Evolutionary conservation across 30 jellyfish, hydroid and myxozoan genomes (phyloP).

Genomic region (Mastigias papua): DNA sequence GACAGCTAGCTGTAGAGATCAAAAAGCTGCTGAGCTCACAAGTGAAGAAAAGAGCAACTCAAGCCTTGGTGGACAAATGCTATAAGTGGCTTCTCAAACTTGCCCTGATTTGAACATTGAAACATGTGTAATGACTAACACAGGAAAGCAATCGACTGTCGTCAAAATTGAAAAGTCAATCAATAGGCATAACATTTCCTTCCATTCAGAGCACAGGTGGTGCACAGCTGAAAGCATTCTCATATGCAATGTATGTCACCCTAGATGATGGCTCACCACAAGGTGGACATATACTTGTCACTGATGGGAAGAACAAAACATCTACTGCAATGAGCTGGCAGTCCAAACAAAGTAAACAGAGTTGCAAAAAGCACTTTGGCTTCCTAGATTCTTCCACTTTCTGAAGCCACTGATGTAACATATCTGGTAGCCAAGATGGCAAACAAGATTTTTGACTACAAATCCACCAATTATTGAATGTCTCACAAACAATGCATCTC

Average conservation of each 20-base stretch:
- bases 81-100: constrained; percentile 34
- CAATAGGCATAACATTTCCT: not conserved
- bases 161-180: not conserved
- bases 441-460: too few relatives aligned
- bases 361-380: constrained; percentile 33
- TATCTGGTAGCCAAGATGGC: not conserved
- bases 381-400: constrained; percentile 59
- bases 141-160: constrained; percentile 26
- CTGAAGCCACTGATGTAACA: constrained; percentile 49
- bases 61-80: constrained; percentile 29
- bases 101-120: constrained; percentile 51
- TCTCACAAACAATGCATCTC: not conserved
- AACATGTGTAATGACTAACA: constrained; percentile 7
- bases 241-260: constrained; percentile 27
- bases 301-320: constrained; percentile 19
- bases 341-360: constrained; percentile 24
- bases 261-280: constrained; percentile 35
- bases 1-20: not conserved
- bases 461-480: not conserved
- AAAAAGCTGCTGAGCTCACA: not conserved
- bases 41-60: not conserved
- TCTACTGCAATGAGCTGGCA: constrained; percentile 16
- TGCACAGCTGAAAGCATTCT: not conserved
- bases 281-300: constrained; percentile 38
- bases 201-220: not conserved